Evolutionary conservation across 2,888 invertebrate genomes (phyloP), one percentile per base, ranked within the genome.

Genomic region (Lasius platythorax): DNA sequence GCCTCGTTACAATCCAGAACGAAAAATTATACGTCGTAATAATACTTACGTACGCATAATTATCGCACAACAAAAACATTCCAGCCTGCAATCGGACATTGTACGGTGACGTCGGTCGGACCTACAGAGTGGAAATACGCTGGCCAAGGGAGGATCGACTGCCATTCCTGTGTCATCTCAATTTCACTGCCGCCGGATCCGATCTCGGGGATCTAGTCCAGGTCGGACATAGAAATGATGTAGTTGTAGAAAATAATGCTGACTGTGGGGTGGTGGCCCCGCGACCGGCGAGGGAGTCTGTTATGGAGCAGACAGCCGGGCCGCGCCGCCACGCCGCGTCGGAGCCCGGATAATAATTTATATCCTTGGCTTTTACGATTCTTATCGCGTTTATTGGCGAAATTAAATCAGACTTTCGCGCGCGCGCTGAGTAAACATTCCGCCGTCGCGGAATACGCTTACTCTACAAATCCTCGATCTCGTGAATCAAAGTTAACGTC

Each of bases 51-150:
- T n/a, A 50, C 73, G 56, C 4, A 23, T 70, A 64, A 46, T 63
- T 63, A 37, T 70, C 18, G 53, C 53, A 6, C 43, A 18, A 40
- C 40, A 30, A 28, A 46, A 64, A 66, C 64, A 12, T 96, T 96
- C 81, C 96, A 98, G 98, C 97, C 63, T 98, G 98, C 96, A 98
- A 98, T 95, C 96, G 97, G 92, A 98, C 98, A 33, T 97, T 97
- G 94, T 97, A 97, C 95, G 98, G 98, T 1, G 97, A 97, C 93
- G 97, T 97, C 79, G 98, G 98, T 0, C 96, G 97, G 86, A 98
- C 97, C 40, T 98, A 98, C 95, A 97, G 97, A 94, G 95, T 98
- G 92, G 97, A 97, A 95, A 96, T 98, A 86, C 96, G 97, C 84
- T 96, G 97, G 89, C 98, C 98, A 40, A 95, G 96, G 73, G 97